A percentile compares a stretch with the other conserved stretches of the same genome.
phyloP scores from a whole-genome alignment of 2,113 vertebrate genomes.

The Caracal caracal region DNA sequence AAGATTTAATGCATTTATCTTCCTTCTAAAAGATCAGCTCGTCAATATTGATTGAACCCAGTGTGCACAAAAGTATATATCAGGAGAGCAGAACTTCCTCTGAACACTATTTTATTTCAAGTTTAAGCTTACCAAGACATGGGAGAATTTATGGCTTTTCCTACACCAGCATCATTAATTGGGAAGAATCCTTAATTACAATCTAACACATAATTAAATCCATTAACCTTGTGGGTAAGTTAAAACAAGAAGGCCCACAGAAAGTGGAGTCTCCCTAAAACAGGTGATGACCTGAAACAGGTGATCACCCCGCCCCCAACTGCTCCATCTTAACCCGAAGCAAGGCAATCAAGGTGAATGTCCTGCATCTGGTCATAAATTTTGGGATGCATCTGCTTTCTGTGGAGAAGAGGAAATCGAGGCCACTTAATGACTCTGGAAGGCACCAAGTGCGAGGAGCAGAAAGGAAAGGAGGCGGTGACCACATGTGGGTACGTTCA shows the following conservation, averaged over 20 bases:
- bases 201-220: constrained; percentile 64
- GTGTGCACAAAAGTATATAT: constrained; percentile 8
- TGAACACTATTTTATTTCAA: constrained; percentile 39
- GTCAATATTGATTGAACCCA: constrained; percentile 58
- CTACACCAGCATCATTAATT: constrained; percentile 41
- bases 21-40: constrained; percentile 41
- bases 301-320: not conserved
- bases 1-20: constrained; percentile 49
- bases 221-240: constrained; percentile 55
- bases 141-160: constrained; percentile 44
- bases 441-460: not conserved
- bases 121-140: constrained; percentile 11
- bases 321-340: not conserved
- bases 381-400: not conserved
- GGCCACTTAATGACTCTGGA: not conserved
- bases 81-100: constrained; percentile 37
- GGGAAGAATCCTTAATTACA: constrained; percentile 62
- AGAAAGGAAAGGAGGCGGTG: not conserved
- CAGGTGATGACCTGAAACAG: not conserved
- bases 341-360: not conserved
- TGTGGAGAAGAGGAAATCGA: not conserved
- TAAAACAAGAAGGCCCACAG: constrained; percentile 38
- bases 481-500: not conserved
- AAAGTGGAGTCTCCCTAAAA: not conserved
- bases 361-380: not conserved